Evolutionary conservation across 1,140 invertebrate species (phyloP), one percentile per base, ranked within the genome.

Genomic region (Agrypnia vestita): DNA sequence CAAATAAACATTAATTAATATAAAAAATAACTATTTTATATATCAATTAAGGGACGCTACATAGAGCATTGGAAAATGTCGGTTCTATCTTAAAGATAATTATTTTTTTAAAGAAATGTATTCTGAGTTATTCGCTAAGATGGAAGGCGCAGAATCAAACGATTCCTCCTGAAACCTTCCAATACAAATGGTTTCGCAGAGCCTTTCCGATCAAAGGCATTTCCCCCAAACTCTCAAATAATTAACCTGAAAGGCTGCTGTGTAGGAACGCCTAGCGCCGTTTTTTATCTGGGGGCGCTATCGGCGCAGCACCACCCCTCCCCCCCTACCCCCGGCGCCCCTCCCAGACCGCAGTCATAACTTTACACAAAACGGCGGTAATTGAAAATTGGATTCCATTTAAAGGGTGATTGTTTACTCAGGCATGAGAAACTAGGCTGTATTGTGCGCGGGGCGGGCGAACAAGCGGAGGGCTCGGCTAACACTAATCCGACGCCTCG

Each of bases 341-440:
- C 25, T 19, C 74, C 51, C 55, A n/a, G 64, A 71, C 82, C 82
- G 72, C 82, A 80, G 80, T 83, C 82, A 83, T 83, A 83, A 83
- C 82, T 83, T 83, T 80, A 80, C 79, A 83, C 79, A 83, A 80
- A 80, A 83, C 82, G 79, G 77, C 82, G 79, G 79, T 83, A 83
- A 83, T 83, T 83, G 82, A 83, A 83, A 83, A 83, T 81, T 83
- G 76, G 82, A 83, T 83, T 83, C 82, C 82, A 83, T 83, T 83
- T 83, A 83, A 76, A 64, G 76, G 77, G 78, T 62, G 79, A 77
- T 82, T 82, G 81, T 82, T 82, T 82, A 82, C 74, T 80, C 81
- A 80, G 81, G 78, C 81, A 78, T 80, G 81, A 80, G 81, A 71
- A 82, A 80, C 81, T 82, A 80, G 75, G 78, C 72, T 78, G 81